Percentiles rank a stretch among this genome's conserved stretches.
Conservation (phyloP, 2,888 invertebrate species). For the Nephrotoma flavescens region DNA sequence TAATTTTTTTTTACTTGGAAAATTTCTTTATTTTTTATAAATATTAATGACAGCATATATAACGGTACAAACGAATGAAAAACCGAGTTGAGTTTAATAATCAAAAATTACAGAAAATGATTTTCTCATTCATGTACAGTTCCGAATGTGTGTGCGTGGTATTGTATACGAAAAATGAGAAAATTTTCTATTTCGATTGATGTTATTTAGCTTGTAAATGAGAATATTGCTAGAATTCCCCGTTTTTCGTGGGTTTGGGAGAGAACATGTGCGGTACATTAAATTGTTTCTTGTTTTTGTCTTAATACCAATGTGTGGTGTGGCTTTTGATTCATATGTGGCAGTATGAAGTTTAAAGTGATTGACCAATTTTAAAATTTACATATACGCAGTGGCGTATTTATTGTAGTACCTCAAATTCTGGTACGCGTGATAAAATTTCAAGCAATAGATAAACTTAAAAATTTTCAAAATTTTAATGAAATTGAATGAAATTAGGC, state of each 20-base stretch:
- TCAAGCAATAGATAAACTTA: no score
- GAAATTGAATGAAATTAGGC: no score
- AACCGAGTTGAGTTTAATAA: not conserved
- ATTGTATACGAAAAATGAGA: not conserved
- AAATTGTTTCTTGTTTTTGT: not conserved
- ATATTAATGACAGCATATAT: not conserved
- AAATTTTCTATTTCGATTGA: not conserved
- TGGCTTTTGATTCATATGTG: not conserved
- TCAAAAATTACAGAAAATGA: not conserved
- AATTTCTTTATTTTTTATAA: not conserved
- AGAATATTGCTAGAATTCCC: not conserved
- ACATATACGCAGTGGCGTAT: not conserved
- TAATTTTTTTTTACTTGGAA: not conserved
- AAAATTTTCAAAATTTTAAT: no score
- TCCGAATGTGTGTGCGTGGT: not conserved
- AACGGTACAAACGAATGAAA: not conserved
- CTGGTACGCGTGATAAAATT: no score
- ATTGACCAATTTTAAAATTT: not conserved
- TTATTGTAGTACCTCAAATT: no score
- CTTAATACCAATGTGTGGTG: not conserved
- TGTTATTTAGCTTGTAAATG: not conserved
- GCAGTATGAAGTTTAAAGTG: not conserved
- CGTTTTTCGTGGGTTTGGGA: not conserved
- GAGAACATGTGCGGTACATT: not conserved
- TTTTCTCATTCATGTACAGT: not conserved